A percentile compares a stretch with the other conserved stretches of the same genome.
These are phyloP conservation scores for Plebejus melissa DNA, from an alignment of 2,888 invertebrate species.

Conservation along the genomic window DNA sequence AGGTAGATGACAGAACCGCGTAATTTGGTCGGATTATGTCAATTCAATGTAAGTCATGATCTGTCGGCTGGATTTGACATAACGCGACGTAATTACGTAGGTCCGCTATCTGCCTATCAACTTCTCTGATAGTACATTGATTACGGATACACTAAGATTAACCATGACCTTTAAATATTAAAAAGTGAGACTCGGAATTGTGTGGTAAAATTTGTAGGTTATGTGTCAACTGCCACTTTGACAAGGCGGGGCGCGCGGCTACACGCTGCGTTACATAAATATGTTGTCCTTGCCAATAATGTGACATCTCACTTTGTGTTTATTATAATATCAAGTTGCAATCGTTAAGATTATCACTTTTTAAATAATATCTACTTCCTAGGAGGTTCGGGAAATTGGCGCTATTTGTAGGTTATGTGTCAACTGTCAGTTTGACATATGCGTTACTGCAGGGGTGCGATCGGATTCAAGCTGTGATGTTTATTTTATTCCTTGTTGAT, in stretches of 20 bases:
- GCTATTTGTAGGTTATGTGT: constrained; percentile 52
- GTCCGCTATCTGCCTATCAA: too few species aligned
- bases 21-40: too few species aligned
- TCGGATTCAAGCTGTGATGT: constrained; percentile 58
- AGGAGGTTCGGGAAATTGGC: background rate
- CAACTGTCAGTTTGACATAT: constrained; percentile 50
- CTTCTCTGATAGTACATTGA: background rate
- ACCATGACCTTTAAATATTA: background rate
- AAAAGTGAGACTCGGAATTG: background rate
- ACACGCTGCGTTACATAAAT: constrained; percentile 59
- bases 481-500: constrained; percentile 42
- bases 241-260: constrained; percentile 57
- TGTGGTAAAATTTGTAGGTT: constrained; percentile 45
- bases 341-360: background rate
- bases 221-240: constrained; percentile 53
- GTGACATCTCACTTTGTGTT: constrained; percentile 39
- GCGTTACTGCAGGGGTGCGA: constrained; percentile 56
- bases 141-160: background rate
- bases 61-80: too few species aligned
- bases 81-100: too few species aligned
- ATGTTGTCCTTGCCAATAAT: constrained; percentile 45
- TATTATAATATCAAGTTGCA: too few species aligned
- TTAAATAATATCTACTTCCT: background rate
- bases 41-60: too few species aligned
- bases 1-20: too few species aligned